Percentiles rank a stretch among this genome's conserved stretches.
phyloP scores from a whole-genome alignment of 2,888 invertebrate species.

The Belgica antarctica region DNA sequence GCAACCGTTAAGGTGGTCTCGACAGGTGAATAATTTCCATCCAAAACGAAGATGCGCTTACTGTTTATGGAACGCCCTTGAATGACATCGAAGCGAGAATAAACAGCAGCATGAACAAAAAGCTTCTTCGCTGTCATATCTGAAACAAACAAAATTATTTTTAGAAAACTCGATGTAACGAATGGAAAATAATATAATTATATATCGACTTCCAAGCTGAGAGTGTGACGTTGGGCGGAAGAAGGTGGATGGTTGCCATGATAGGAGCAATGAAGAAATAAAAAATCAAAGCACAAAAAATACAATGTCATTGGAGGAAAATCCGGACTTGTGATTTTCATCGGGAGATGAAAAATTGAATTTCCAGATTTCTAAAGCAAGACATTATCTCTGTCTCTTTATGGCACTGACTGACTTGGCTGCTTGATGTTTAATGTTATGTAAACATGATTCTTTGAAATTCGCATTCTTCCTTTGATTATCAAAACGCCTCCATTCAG shows the following conservation, averaged over 20 bases:
- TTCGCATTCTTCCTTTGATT: background rate
- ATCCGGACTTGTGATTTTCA: background rate
- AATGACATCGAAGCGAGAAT: no score
- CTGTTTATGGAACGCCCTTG: constrained; percentile 6
- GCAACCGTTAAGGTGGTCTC: background rate
- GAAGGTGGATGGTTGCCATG: no score
- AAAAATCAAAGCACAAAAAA: background rate
- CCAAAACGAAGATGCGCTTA: background rate
- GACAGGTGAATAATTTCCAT: background rate
- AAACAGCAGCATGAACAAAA: background rate
- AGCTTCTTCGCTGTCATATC: background rate
- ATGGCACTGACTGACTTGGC: constrained; percentile 2
- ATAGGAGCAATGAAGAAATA: background rate
- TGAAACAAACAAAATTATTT: constrained; percentile 11
- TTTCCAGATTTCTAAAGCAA: background rate
- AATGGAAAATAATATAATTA: constrained; percentile 1
- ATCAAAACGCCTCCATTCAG: background rate
- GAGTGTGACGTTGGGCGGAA: background rate
- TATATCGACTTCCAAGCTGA: background rate
- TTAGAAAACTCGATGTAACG: constrained; percentile 2
- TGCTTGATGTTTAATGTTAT: constrained; percentile 34
- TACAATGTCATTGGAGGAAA: background rate
- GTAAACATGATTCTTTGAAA: constrained; percentile 31
- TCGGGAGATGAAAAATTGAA: background rate
- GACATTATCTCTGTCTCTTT: background rate